Percentiles rank a stretch among this genome's conserved stretches.
Evolutionary conservation across 2,113 vertebrate species (phyloP).

Genomic region (Heliornis fulica): DNA sequence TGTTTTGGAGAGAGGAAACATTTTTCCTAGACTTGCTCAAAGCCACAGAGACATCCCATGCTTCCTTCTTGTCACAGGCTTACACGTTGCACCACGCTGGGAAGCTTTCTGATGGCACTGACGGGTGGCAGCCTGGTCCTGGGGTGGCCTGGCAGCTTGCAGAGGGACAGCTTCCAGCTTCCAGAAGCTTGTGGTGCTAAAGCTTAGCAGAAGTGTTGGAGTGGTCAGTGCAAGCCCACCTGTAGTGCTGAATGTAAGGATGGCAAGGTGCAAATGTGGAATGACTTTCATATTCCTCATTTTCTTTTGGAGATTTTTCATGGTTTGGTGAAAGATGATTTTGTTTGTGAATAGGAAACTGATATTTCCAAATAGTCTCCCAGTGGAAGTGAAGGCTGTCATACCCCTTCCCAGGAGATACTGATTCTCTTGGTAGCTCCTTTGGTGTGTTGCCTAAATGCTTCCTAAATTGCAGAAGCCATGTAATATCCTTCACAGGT

Average conservation of each 20-base stretch:
- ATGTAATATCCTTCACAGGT: background rate
- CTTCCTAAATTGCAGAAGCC: background rate
- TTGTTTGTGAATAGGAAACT: background rate
- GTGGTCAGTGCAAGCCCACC: background rate
- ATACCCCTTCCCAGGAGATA: background rate
- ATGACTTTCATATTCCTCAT: no score
- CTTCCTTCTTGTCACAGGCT: background rate
- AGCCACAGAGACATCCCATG: background rate
- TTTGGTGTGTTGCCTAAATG: background rate
- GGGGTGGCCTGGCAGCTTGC: fast-evolving
- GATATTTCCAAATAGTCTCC: background rate
- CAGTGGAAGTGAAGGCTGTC: background rate
- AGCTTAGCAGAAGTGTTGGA: background rate
- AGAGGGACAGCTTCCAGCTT: background rate
- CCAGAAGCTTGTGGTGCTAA: background rate
- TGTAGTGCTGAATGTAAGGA: background rate
- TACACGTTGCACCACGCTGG: background rate
- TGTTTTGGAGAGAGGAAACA: background rate
- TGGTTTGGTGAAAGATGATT: background rate
- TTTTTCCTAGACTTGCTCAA: background rate
- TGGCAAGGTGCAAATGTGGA: background rate
- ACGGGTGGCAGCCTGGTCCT: background rate
- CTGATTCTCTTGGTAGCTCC: background rate
- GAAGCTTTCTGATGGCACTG: fast-evolving
- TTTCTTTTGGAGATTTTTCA: background rate